Percentiles rank a stretch among this genome's conserved stretches.
Evolutionary conservation across 2,888 invertebrate species (phyloP).

Genomic region (Alentia gelatinosa): DNA sequence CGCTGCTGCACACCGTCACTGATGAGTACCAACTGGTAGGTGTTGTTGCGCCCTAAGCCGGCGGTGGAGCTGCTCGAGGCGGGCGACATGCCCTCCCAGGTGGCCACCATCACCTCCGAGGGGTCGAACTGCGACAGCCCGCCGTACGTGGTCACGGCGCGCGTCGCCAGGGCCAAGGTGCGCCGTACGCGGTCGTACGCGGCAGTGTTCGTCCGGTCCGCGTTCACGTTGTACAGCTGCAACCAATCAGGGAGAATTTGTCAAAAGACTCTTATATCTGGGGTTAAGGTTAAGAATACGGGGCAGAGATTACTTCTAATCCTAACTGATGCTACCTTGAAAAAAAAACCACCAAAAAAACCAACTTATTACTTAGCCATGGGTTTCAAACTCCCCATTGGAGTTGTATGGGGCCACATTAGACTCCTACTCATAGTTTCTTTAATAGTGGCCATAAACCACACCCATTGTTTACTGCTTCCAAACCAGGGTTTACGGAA

Average conservation of each 20-base stretch:
- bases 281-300: neutral
- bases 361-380: too few relatives aligned
- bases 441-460: too few relatives aligned
- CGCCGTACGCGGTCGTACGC: neutral
- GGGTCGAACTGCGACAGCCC: neutral
- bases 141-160: neutral
- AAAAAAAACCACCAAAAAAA: too few relatives aligned
- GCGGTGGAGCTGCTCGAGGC: neutral
- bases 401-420: too few relatives aligned
- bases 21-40: slow-evolving; percentile 15
- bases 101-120: neutral
- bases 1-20: neutral
- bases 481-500: too few relatives aligned
- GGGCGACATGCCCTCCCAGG: neutral
- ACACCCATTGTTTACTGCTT: too few relatives aligned
- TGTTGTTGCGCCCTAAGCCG: neutral
- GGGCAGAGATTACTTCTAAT: too few relatives aligned
- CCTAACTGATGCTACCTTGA: too few relatives aligned
- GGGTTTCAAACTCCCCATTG: too few relatives aligned
- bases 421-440: too few relatives aligned
- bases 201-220: neutral
- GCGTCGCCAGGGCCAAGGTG: neutral
- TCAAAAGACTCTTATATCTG: neutral
- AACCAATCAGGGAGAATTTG: too few relatives aligned
- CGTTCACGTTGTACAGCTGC: slow-evolving; percentile 18